A percentile compares a stretch with the other conserved stretches of the same genome.
phyloP scores from a whole-genome alignment of 2,113 vertebrate genomes.

The Camelus dromedarius region DNA sequence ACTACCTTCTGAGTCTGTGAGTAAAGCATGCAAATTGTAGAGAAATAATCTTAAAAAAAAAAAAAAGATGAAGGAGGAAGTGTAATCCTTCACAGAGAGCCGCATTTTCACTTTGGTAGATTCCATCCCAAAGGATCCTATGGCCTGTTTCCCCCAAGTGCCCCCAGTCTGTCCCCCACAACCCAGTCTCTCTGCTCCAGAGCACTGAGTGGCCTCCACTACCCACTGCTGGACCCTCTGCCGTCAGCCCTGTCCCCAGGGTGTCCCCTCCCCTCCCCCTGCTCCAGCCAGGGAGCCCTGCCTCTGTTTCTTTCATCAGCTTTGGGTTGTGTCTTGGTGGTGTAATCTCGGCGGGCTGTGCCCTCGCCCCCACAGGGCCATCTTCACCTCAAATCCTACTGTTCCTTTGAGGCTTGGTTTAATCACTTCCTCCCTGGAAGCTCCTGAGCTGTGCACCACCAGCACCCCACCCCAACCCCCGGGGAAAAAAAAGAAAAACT shows the following conservation, averaged over 20 bases:
- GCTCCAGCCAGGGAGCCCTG: not conserved
- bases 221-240: not conserved
- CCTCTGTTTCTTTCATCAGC: not conserved
- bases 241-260: not conserved
- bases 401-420: not conserved
- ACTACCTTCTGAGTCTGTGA: not conserved
- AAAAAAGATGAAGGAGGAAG: not conserved
- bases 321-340: not conserved
- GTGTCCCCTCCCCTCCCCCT: accelerated
- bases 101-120: accelerated
- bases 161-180: not conserved
- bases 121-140: not conserved
- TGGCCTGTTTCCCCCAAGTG: not conserved
- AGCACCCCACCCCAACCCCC: accelerated
- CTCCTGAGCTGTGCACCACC: not conserved
- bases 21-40: not conserved
- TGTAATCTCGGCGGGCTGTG: not conserved
- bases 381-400: not conserved
- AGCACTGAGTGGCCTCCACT: not conserved
- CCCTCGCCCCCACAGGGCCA: not conserved
- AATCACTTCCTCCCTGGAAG: conserved; percentile 42
- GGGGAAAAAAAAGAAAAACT: not conserved
- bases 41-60: not conserved
- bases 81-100: not conserved
- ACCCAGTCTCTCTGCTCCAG: not conserved